phyloP scores from a whole-genome alignment of 2,113 vertebrate species.

The Notechis scutatus region DNA sequence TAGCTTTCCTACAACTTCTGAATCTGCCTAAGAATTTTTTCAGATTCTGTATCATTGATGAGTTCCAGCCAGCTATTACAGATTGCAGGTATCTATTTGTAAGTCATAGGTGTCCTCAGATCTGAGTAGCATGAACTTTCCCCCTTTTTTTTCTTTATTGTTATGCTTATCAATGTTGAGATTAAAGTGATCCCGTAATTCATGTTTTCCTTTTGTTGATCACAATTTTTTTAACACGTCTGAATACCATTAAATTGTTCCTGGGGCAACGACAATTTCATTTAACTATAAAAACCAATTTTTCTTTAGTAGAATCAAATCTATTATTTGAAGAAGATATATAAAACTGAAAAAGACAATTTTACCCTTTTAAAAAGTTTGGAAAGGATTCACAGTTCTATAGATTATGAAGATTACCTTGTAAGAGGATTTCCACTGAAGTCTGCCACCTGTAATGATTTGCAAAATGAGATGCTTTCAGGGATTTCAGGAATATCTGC shows the following conservation, averaged over 20 bases:
- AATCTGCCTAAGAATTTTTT: background rate
- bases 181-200: background rate
- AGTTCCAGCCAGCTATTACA: background rate
- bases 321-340: background rate
- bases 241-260: background rate
- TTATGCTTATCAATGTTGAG: background rate
- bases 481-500: slow-evolving; percentile 97
- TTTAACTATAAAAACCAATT: background rate
- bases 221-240: background rate
- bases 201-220: background rate
- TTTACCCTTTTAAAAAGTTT: slow-evolving; percentile 32
- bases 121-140: background rate
- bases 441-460: slow-evolving; percentile 93
- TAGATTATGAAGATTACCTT: slow-evolving; percentile 74
- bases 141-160: background rate
- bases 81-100: background rate
- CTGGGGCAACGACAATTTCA: background rate
- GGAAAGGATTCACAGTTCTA: background rate
- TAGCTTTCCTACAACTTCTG: background rate
- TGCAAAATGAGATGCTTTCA: slow-evolving; percentile 96
- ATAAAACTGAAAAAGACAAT: background rate
- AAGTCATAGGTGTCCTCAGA: background rate
- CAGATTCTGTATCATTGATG: background rate
- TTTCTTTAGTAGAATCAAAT: background rate
- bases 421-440: slow-evolving; percentile 98